Conservation (phyloP, 2,888 invertebrate species). For the Ochropleura plecta region DNA sequence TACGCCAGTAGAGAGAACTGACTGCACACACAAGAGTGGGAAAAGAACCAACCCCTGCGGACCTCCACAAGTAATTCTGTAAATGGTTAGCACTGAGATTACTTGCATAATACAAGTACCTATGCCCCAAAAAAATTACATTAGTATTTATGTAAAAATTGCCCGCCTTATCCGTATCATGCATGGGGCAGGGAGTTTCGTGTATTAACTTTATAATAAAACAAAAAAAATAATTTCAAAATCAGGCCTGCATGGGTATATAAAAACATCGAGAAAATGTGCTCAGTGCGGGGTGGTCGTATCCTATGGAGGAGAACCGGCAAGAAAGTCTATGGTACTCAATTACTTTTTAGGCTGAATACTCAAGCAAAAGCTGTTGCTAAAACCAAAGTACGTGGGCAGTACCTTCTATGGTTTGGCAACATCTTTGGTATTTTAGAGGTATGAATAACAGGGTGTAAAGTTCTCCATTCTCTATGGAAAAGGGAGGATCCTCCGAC, state of each 20-base stretch:
- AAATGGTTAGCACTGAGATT: neutral
- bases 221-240: too few species aligned
- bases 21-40: neutral
- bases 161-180: neutral
- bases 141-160: neutral
- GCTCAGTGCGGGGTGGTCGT: too few species aligned
- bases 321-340: too few species aligned
- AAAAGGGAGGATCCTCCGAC: too few species aligned
- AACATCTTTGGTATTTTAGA: too few species aligned
- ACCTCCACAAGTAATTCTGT: neutral
- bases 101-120: neutral
- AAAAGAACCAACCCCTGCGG: neutral
- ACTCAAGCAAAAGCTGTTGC: constrained; percentile 1
- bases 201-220: neutral
- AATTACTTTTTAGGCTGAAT: too few species aligned
- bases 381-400: neutral
- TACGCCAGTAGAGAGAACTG: neutral
- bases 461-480: too few species aligned
- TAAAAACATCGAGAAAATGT: too few species aligned
- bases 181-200: neutral
- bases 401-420: too few species aligned
- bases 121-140: neutral
- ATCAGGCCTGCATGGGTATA: too few species aligned
- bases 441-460: too few species aligned
- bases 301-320: too few species aligned